These are phyloP conservation scores for Minunthozetes semirufus DNA, from an alignment of 2,888 invertebrate genomes.

Conservation along the genomic window DNA sequence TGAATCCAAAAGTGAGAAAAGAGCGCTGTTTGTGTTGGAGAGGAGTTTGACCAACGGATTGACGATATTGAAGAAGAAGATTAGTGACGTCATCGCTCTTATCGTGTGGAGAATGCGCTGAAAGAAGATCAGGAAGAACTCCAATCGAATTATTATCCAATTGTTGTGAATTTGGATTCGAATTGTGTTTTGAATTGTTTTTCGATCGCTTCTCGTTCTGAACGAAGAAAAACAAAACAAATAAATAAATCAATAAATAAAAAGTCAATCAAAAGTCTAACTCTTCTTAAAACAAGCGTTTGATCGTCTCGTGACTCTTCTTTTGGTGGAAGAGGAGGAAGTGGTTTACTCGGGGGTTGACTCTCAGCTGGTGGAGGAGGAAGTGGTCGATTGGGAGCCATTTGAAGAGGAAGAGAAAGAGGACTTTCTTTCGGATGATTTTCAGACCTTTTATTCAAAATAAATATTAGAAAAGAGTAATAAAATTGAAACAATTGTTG, in stretches of 20 bases:
- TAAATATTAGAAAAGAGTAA: not conserved
- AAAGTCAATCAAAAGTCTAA: constrained; percentile 53
- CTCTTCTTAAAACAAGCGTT: constrained; percentile 87
- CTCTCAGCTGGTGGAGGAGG: constrained; percentile 87
- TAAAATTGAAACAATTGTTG: constrained; percentile 1
- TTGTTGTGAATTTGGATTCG: too few species aligned
- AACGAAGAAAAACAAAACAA: too few species aligned
- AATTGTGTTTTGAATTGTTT: too few species aligned
- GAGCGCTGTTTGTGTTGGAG: too few species aligned
- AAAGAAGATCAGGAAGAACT: constrained; percentile 88
- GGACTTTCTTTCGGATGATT: too few species aligned
- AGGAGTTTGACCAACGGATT: constrained; percentile 46
- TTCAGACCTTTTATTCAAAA: constrained; percentile 50
- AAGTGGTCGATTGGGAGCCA: constrained; percentile 76
- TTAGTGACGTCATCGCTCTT: constrained; percentile 84
- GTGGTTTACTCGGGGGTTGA: constrained; percentile 40
- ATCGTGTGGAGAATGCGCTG: constrained; percentile 66
- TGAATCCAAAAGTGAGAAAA: too few species aligned
- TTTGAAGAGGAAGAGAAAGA: too few species aligned
- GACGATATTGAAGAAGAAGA: constrained; percentile 33
- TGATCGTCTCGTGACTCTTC: too few species aligned
- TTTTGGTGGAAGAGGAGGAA: constrained; percentile 42
- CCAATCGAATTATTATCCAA: constrained; percentile 76
- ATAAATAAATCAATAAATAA: not conserved
- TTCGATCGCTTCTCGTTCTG: not conserved